Evolutionary conservation across 2,888 invertebrate genomes (phyloP).

Genomic region (Augiades crinisus): DNA sequence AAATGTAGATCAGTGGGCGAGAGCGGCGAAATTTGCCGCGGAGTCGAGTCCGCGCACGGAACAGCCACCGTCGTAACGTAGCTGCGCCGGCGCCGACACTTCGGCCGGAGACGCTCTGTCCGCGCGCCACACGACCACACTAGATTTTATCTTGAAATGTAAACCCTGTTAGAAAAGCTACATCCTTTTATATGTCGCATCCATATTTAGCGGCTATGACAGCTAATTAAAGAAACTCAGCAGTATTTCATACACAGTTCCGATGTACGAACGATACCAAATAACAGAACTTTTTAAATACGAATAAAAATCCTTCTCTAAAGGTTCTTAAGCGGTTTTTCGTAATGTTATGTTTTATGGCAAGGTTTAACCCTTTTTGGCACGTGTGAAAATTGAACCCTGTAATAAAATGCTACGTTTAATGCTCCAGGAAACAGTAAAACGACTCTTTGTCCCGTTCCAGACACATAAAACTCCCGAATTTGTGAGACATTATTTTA

Average conservation of each 20-base stretch:
- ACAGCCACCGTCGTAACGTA: slow-evolving; percentile 33
- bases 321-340: too few species aligned
- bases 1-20: slow-evolving; percentile 83
- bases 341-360: background rate
- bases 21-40: slow-evolving; percentile 76
- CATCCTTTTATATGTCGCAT: slow-evolving; percentile 9
- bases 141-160: slow-evolving; percentile 12
- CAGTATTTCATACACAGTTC: too few species aligned
- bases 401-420: slow-evolving; percentile 61
- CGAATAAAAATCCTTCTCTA: too few species aligned
- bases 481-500: slow-evolving; percentile 54
- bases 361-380: slow-evolving; percentile 48
- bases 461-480: slow-evolving; percentile 69
- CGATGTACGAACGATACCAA: too few species aligned
- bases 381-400: slow-evolving; percentile 53
- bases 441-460: slow-evolving; percentile 62
- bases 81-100: slow-evolving; percentile 31
- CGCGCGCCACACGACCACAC: background rate
- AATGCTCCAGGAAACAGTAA: slow-evolving; percentile 56
- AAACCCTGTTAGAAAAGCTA: slow-evolving; percentile 14
- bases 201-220: background rate
- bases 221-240: slow-evolving; percentile 2
- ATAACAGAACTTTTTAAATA: too few species aligned
- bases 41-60: slow-evolving; percentile 47
- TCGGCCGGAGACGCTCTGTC: background rate